Base-by-base conservation (phyloP, 2,888 invertebrate species). In the Tinea trinotella region DNA sequence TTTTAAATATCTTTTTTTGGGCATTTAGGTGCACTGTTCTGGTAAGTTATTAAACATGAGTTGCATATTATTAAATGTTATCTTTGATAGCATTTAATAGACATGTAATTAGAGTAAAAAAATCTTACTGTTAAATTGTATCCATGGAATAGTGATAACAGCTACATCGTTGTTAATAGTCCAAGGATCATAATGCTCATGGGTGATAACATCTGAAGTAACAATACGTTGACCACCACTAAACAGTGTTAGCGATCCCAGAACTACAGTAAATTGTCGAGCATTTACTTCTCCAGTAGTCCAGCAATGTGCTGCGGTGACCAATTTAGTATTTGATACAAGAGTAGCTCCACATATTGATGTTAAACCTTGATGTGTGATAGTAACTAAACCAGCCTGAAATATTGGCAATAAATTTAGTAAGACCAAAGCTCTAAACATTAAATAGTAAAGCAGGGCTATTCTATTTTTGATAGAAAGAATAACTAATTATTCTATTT, bases 201-300 rank as follows among this genome's bases (percentile, higher is more conserved):
- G 74, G 12, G 64, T 52, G 52, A 24, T 55, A 0, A 67, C 60
- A 10, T 57, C 52, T 40, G 53, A 56, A 35, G 68, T 68, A 54
- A 50, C 58, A 54, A 68, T 60, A 10, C 56, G 44, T 34, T 52
- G 54, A 18, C 56, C 56, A 12, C 56, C 56, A 19, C 20, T 22
- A 24, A 55, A 55, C 13, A 76, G 18, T 2, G 56, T 57, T 59
- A 67, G 70, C 54, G 73, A 69, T 13, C 75, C 76, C n/a, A 70
- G 64, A 7, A 74, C 76, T 1, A 63, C 69, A 2, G 68, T 69
- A 53, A 71, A 62, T 3, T 60, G 56, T 17, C 59, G 62, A 2
- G 74, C 75, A 1, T 55, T 61, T 13, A 64, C 2, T 10, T 22
- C 20, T 10, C 54, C 67, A 56, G 59, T 52, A 12, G n/a, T 57